These are phyloP conservation scores for Intellagama lesueurii DNA, from an alignment of 2,797 vertebrate species.

Conservation along the genomic window DNA sequence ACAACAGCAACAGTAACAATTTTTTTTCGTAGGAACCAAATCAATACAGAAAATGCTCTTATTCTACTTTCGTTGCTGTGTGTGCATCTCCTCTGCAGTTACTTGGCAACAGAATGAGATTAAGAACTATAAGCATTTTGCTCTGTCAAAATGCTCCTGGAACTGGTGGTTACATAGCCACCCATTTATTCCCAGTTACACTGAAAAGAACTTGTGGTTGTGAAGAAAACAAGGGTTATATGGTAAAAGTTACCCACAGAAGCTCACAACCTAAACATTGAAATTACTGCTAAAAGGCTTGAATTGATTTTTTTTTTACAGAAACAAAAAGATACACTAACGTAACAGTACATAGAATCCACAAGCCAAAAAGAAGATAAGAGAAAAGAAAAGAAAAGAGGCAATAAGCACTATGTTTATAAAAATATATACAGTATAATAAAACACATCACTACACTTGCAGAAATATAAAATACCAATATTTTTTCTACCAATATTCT, in stretches of 20 bases:
- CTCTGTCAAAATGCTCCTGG: conserved; percentile 56
- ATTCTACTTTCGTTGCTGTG: conserved; percentile 59
- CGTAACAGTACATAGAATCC: not conserved
- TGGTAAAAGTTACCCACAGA: not conserved
- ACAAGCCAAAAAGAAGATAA: not conserved
- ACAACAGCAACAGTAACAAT: conserved; percentile 26
- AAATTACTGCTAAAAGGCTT: conserved; percentile 24
- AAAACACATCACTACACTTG: not conserved
- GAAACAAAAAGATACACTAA: not conserved
- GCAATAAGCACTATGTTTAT: not conserved
- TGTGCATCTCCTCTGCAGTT: conserved; percentile 60
- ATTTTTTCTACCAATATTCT: not conserved
- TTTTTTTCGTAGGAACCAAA: conserved; percentile 57
- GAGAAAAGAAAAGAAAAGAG: not conserved
- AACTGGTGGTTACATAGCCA: conserved; percentile 48
- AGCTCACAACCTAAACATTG: not conserved
- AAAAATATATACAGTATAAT: not conserved
- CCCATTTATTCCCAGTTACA: conserved; percentile 53
- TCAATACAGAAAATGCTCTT: conserved; percentile 65
- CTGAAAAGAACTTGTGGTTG: conserved; percentile 16
- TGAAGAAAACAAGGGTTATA: conserved; percentile 24
- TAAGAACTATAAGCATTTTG: conserved; percentile 66
- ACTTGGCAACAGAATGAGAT: conserved; percentile 69
- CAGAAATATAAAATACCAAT: not conserved
- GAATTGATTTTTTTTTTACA: not conserved